Evolutionary conservation across 2,113 vertebrate genomes (phyloP).

Genomic region (Pteropus alecto): DNA sequence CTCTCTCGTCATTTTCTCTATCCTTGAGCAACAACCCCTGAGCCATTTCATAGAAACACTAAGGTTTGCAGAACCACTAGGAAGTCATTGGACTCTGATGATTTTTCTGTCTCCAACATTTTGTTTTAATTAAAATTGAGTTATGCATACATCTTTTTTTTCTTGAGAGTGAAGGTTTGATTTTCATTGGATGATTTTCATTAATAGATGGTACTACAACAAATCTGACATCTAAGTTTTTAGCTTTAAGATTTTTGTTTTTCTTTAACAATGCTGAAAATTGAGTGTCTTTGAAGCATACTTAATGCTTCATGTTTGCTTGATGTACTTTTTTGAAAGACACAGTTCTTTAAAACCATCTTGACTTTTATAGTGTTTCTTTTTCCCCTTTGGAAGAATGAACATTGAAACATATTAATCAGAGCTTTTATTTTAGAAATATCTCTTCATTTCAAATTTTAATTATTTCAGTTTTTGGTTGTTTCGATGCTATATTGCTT

Average conservation of each 20-base stretch:
- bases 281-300: not conserved
- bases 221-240: not conserved
- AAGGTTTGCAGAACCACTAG: not conserved
- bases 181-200: not conserved
- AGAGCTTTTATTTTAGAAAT: constrained; percentile 22
- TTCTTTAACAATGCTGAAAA: not conserved
- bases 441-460: constrained; percentile 16
- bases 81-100: not conserved
- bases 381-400: not conserved
- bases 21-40: not conserved
- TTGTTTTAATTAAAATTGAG: constrained; percentile 9
- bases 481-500: not conserved
- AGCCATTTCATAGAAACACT: not conserved
- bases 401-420: not conserved
- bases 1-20: not conserved
- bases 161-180: not conserved
- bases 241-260: not conserved
- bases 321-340: constrained; percentile 19
- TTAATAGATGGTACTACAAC: not conserved
- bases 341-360: not conserved
- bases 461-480: not conserved
- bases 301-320: constrained; percentile 18
- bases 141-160: not conserved
- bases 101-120: not conserved
- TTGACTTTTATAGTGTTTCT: not conserved